phyloP scores from a whole-genome alignment of 2,888 invertebrate species.

The Temnothorax ravouxi region DNA sequence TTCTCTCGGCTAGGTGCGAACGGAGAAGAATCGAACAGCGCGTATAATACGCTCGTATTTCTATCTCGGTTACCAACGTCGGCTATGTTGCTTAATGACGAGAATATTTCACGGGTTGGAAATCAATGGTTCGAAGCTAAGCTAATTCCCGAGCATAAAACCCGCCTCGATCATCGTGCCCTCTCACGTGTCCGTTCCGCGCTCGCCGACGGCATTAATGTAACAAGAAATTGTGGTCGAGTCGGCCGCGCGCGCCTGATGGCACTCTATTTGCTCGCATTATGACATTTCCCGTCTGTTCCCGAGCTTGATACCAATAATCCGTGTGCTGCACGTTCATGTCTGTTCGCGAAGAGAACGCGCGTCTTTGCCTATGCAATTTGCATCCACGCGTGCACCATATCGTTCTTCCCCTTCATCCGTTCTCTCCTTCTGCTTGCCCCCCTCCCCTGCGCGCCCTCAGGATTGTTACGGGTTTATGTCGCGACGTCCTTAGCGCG shows the following conservation, averaged over 20 bases:
- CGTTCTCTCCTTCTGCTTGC: slow-evolving; percentile 28
- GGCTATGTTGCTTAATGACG: slow-evolving; percentile 54
- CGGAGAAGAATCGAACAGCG: slow-evolving; percentile 39
- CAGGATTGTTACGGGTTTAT: slow-evolving; percentile 68
- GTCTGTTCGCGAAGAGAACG: slow-evolving; percentile 49
- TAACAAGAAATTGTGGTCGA: slow-evolving; percentile 63
- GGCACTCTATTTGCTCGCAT: slow-evolving; percentile 69
- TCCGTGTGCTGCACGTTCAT: slow-evolving; percentile 59
- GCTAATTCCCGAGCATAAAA: slow-evolving; percentile 62
- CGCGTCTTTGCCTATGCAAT: slow-evolving; percentile 65
- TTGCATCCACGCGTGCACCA: slow-evolving; percentile 60
- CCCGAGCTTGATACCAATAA: slow-evolving; percentile 69
- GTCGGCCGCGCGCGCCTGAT: slow-evolving; percentile 54
- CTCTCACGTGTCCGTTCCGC: slow-evolving; percentile 47
- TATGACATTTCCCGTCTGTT: slow-evolving; percentile 69
- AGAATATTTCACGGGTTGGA: slow-evolving; percentile 54
- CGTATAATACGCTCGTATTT: slow-evolving; percentile 39
- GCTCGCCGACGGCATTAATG: slow-evolving; percentile 61
- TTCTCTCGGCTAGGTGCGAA: slow-evolving; percentile 36
- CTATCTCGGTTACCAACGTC: slow-evolving; percentile 35
- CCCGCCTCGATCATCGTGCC: slow-evolving; percentile 40
- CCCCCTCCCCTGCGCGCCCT: neutral
- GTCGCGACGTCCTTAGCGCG: slow-evolving; percentile 63
- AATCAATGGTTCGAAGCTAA: slow-evolving; percentile 59
- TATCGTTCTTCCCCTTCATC: slow-evolving; percentile 47